Evolutionary conservation across 1,140 invertebrate genomes (phyloP).

Genomic region (Cylas formicarius): DNA sequence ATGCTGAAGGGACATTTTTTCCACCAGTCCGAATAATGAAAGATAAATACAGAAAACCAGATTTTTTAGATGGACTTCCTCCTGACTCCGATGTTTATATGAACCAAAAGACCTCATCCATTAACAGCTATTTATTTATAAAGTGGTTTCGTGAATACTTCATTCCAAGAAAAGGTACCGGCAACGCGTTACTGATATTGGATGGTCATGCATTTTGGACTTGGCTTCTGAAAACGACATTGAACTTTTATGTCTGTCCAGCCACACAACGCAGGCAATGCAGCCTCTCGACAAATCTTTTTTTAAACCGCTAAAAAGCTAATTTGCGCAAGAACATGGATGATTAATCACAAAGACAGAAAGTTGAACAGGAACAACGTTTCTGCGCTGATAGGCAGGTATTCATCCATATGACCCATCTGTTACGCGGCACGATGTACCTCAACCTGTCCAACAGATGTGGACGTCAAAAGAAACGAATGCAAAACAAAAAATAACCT

Average conservation of each 20-base stretch:
- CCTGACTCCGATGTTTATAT: conserved; percentile 34
- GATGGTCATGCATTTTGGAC: conserved; percentile 34
- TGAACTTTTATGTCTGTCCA: conserved; percentile 22
- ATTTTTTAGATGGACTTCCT: conserved; percentile 35
- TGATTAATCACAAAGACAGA: conserved; percentile 9
- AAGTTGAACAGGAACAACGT: conserved; percentile 1
- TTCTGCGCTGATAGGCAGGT: conserved; percentile 30
- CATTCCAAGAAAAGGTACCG: conserved; percentile 29
- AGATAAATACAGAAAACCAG: conserved; percentile 36
- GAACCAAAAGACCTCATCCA: conserved; percentile 37
- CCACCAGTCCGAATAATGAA: conserved; percentile 34
- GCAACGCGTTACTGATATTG: conserved; percentile 30
- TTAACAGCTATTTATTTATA: conserved; percentile 38
- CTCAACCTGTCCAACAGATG: too few relatives aligned
- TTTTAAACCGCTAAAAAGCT: conserved; percentile 24
- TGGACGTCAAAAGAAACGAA: too few relatives aligned
- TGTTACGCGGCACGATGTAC: too few relatives aligned
- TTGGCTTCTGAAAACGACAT: conserved; percentile 16
- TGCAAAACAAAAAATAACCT: too few relatives aligned
- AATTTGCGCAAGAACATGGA: conserved; percentile 5
- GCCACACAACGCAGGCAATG: conserved; percentile 35
- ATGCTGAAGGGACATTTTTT: conserved; percentile 33
- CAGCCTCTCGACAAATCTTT: conserved; percentile 25
- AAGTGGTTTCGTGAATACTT: conserved; percentile 35
- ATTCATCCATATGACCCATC: too few relatives aligned